phyloP scores from a whole-genome alignment of 2,113 vertebrate species.

The Aramus guarauna region DNA sequence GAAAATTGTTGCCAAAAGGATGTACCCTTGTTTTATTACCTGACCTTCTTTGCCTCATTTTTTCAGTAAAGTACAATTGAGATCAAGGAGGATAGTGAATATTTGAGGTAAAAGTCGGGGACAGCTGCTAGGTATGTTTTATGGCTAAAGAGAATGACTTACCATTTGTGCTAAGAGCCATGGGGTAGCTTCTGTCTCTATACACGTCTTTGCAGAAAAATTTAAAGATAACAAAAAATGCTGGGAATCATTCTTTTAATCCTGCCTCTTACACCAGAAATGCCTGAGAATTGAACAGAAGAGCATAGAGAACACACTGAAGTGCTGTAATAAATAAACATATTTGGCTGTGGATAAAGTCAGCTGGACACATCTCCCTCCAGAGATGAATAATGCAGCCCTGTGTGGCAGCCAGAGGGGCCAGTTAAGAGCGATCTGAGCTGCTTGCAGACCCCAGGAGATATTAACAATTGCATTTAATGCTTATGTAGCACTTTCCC shows the following conservation, averaged over 20 bases:
- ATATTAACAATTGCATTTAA: not conserved
- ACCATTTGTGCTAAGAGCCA: not conserved
- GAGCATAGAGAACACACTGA: not conserved
- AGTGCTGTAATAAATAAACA: slow-evolving; percentile 36
- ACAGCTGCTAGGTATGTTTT: slow-evolving; percentile 17
- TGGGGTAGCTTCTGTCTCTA: not conserved
- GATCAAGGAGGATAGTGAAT: not conserved
- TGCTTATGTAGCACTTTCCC: slow-evolving; percentile 10
- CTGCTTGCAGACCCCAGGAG: not conserved
- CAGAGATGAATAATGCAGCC: not conserved
- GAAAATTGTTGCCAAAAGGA: not conserved
- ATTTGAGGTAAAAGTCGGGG: not conserved
- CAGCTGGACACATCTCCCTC: not conserved
- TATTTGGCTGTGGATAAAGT: not conserved
- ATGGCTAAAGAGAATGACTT: not conserved
- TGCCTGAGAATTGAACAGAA: not conserved
- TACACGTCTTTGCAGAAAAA: not conserved
- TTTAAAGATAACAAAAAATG: not conserved
- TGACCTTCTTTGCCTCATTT: not conserved
- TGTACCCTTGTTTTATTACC: not conserved
- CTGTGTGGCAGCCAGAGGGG: not conserved
- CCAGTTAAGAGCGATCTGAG: not conserved
- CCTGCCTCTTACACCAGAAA: not conserved
- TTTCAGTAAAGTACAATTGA: not conserved
- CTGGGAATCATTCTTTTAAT: slow-evolving; percentile 33